phyloP scores from a whole-genome alignment of 35 echinoderm and acorn worm species.

The Heliocidaris tuberculata region DNA sequence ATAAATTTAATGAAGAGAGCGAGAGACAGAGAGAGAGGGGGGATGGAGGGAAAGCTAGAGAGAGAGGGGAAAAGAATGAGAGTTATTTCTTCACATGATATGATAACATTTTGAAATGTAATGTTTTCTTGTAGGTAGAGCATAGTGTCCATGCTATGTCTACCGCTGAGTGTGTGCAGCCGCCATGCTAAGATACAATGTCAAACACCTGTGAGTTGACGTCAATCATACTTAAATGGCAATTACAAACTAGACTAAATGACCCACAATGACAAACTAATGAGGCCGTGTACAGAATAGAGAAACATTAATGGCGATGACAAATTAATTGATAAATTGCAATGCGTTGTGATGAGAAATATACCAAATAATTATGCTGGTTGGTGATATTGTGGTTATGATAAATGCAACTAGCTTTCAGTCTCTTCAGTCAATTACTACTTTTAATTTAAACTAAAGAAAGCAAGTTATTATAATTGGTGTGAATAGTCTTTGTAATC shows the following conservation, averaged over 20 bases:
- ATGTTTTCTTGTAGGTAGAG: not conserved
- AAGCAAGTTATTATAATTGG: too few relatives aligned
- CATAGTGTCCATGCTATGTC: not conserved
- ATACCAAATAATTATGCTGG: too few relatives aligned
- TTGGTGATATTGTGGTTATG: too few relatives aligned
- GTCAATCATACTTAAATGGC: not conserved
- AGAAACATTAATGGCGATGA: not conserved
- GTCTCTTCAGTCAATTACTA: too few relatives aligned
- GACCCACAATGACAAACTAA: not conserved
- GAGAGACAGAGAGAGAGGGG: not conserved
- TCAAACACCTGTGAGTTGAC: not conserved
- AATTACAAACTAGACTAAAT: not conserved
- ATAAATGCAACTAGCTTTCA: too few relatives aligned
- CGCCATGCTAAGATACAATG: not conserved
- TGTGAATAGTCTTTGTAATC: too few relatives aligned
- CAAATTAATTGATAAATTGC: not conserved
- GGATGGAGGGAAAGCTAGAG: not conserved
- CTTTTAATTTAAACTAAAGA: too few relatives aligned
- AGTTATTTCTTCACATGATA: not conserved
- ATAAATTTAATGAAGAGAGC: too few relatives aligned
- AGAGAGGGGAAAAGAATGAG: not conserved
- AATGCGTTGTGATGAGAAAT: not conserved
- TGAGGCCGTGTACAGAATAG: not conserved
- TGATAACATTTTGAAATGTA: slow-evolving; percentile 2
- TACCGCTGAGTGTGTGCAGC: not conserved